Evolutionary conservation across 2,888 invertebrate genomes (phyloP), one percentile per base, ranked within the genome.

Genomic region (Pocota personata): DNA sequence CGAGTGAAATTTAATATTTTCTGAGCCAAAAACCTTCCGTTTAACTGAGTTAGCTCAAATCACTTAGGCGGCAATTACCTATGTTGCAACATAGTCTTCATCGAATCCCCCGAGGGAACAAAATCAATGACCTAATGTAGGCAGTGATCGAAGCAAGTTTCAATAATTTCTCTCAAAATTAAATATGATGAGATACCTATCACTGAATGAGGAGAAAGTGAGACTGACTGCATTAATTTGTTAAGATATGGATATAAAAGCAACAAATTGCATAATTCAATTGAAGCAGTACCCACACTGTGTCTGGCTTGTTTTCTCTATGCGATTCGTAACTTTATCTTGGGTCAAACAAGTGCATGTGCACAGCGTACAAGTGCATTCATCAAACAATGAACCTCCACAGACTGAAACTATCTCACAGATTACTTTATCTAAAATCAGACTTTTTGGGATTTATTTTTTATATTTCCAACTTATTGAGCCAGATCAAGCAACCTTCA

Each of bases 381-480:
- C 50, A 62, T 19, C 50, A 62, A 52, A 30, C 50, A 72, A 48
- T 60, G 72, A 72, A 72, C 37, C 48, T 72, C 48, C 58, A 30
- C 14, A n/a, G 16, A 35, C n/a, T 48, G 6, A 37, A 50, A 66
- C 66, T 21, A 10, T 35, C 16, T 6, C 40, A 64, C 30, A 71
- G 43, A 58, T 24, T 64, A 7, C 43, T 46, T n/a, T 67, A 67
- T 67, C 66, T 57, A 37, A 16, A 57, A n/a, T 46, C 35, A 12
- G 32, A 32, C 37, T 57, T 66, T 24, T 37, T 66, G 35, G 66
- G 27, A 3, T 21, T 67, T 58, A 48, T 35, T 60, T 60, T 32
- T 19, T n/a, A n/a, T n/a, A n/a, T n/a, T n/a, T 32, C 30, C 57
- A 37, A 66, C 55, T 35, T 21, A 46, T 52, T 62, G 30, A 52